A percentile compares a stretch with the other conserved stretches of the same genome.
phyloP scores from a whole-genome alignment of 2,113 vertebrate species.

The Garra rufa region DNA sequence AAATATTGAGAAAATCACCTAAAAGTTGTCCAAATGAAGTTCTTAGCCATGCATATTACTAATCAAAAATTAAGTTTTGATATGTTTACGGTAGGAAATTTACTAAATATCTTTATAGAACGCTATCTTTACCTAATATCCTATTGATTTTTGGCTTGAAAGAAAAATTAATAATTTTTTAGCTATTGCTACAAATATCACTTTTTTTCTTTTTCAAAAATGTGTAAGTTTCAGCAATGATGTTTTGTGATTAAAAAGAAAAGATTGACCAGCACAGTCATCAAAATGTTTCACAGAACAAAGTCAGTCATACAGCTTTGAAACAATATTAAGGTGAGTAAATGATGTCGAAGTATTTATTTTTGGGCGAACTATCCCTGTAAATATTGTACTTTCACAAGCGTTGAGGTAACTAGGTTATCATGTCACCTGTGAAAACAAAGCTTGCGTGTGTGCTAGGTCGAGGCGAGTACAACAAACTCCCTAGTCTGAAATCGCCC shows the following conservation, averaged over 20 bases:
- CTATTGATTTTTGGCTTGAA: too few species aligned
- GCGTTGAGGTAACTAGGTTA: conserved; percentile 24
- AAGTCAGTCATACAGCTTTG: neutral
- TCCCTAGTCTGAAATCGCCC: conserved; percentile 35
- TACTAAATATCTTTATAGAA: too few species aligned
- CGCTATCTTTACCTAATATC: too few species aligned
- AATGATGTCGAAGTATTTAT: neutral
- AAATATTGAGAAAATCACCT: too few species aligned
- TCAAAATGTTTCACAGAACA: neutral
- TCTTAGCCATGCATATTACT: too few species aligned
- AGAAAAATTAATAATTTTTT: too few species aligned
- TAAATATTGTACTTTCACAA: conserved; percentile 18
- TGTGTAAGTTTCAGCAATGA: neutral
- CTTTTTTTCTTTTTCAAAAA: too few species aligned
- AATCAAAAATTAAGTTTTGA: too few species aligned
- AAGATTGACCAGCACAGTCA: neutral
- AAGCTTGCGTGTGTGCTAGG: conserved; percentile 24
- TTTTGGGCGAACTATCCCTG: conserved; percentile 9
- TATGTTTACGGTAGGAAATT: too few species aligned
- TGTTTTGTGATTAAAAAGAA: neutral
- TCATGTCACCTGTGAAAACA: conserved; percentile 41
- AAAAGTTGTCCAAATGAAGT: too few species aligned
- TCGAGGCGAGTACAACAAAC: conserved; percentile 35
- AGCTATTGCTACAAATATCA: too few species aligned
- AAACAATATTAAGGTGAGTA: neutral